Conservation (phyloP, 2,888 invertebrate species). For the Protonemura montana region DNA sequence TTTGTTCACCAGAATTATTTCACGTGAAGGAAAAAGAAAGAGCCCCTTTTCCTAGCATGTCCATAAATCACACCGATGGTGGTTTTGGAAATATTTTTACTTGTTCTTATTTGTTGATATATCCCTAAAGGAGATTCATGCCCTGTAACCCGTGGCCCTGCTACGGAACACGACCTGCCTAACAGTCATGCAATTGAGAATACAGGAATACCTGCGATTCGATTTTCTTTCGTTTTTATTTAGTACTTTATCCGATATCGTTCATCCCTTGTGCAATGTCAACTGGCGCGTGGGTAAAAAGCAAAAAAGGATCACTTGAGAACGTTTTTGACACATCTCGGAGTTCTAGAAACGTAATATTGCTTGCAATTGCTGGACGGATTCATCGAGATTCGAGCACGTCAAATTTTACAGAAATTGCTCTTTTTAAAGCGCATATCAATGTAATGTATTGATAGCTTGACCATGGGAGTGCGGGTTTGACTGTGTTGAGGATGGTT, state of each 20-base stretch:
- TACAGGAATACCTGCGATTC: too few species aligned
- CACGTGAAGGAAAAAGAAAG: slow-evolving; percentile 28
- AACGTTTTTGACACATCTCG: too few species aligned
- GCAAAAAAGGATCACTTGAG: background rate
- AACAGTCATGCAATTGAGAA: background rate
- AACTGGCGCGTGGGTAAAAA: background rate
- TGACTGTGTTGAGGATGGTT: too few species aligned
- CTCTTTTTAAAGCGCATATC: too few species aligned
- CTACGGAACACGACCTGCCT: background rate
- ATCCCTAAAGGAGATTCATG: background rate
- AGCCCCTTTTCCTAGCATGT: slow-evolving; percentile 39
- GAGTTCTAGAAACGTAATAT: too few species aligned
- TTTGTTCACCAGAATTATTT: slow-evolving; percentile 40
- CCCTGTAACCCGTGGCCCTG: background rate
- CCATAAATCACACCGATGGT: slow-evolving; percentile 41
- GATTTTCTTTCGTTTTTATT: too few species aligned
- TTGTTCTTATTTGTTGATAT: background rate
- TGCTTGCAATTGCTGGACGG: too few species aligned
- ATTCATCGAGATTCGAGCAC: too few species aligned
- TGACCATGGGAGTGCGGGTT: too few species aligned
- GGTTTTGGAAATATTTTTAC: background rate
- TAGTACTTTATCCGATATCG: background rate
- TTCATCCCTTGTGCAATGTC: background rate
- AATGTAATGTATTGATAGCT: too few species aligned
- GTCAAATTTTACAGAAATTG: too few species aligned